Evolutionary conservation across 2,888 invertebrate species (phyloP), one percentile per base, ranked within the genome.

Genomic region (Ditula angustiorana): DNA sequence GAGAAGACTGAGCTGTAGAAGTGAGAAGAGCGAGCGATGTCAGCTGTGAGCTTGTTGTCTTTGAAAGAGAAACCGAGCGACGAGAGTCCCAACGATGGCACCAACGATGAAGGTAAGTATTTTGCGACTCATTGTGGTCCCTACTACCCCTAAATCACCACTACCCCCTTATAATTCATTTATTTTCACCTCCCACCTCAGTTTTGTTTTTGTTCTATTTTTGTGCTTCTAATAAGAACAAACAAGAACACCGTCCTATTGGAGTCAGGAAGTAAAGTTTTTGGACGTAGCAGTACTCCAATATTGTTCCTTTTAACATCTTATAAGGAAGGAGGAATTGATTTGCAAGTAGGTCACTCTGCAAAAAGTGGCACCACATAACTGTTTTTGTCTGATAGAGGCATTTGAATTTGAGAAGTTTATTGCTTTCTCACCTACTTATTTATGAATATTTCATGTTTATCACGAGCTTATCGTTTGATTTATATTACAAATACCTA

Each of bases 31-130:
- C 81, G 80, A 89, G 89, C 89, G 88, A 93, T 93, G 93, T 93
- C 93, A 92, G 91, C 92, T 90, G 93, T 87, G 87, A 91, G 82
- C 81, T 80, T 90, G 88, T 90, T 90, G 88, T 90, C 90, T 80
- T 83, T 87, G 87, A 88, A 86, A 86, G 92, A 92, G 85, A 92
- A 87, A 87, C 88, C 91, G 74, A 86, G 79, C 79, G 90, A 86
- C 76, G 88, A 87, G 77, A 85, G 79, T 82, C 88, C 81, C 74
- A 85, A 85, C 77, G 87, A 92, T 83, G 90, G 85, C 80, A 83
- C 85, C 74, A 86, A 80, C 71, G 82, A 82, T 69, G 86, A 91
- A 87, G 92, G 92, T 92, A 81, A 83, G 79, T 77, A 63, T 60
- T 58, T 59, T 65, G 23, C 46, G 16, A 59, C 44, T 53, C 28